Base-by-base conservation (phyloP, 2,113 vertebrate genomes). In the Asarcornis scutulata region DNA sequence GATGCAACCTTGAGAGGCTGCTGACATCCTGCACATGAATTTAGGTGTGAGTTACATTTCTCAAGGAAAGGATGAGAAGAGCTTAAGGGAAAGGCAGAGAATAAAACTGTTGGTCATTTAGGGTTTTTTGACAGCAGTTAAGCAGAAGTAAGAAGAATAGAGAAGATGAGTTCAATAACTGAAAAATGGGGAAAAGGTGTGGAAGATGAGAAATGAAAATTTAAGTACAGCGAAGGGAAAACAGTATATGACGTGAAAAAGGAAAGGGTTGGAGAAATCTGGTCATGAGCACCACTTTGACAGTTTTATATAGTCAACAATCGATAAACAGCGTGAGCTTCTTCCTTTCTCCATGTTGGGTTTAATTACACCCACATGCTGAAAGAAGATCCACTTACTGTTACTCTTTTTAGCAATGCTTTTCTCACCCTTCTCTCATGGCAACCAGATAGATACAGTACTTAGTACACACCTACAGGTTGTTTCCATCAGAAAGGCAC, bases 11-110 rank as follows among this genome's bases (percentile, higher is more conserved):
- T 81, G 77, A 92, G 86, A 92, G 83, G 77, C 71, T 69, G 27
- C 48, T 96, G 85, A 69, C 60, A 81, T 13, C 21, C 74, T 93
- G 77, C 27, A 81, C 87, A 63, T 83, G 25, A 55, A 66, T 90
- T 93, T 50, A 84, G 86, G 82, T 94, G 29, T 9, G 46, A 83
- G 50, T 55, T 88, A 10, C 25, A 34, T 25, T 56, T 92, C 56
- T 89, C 26, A 83, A 68, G 78, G 38, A 91, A 82, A 73, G 52
- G 40, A 79, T 72, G 63, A 73, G 64, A 59, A 63, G 50, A 77
- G 17, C 83, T 50, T 67, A 79, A 83, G 27, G 20, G 12, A 69
- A 85, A 83, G 25, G 7, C 27, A 67, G 18, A 63, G 44, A 44
- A 11, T 21, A 84, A 84, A 94, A 44, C 46, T 86, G 29, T 20